These are phyloP conservation scores for Trinorchestia longiramus DNA, from an alignment of 1,140 invertebrate species.

Conservation along the genomic window DNA sequence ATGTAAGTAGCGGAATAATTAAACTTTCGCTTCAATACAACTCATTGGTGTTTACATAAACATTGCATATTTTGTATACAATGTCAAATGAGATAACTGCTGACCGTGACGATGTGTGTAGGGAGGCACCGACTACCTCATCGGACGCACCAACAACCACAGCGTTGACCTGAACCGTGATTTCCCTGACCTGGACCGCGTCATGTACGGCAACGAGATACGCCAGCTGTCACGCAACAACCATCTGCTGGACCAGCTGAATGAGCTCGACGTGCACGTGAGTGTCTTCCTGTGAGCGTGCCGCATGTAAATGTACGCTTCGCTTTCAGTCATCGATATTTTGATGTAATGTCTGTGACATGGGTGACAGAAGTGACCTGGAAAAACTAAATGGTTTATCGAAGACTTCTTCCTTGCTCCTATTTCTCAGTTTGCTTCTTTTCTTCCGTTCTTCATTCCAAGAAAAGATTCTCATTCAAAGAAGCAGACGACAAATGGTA, in stretches of 20 bases:
- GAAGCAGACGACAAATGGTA: too few species aligned
- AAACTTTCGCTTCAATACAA: neutral
- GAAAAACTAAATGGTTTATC: too few species aligned
- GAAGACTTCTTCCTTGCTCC: too few species aligned
- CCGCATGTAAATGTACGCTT: neutral
- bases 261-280: constrained; percentile 77
- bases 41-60: neutral
- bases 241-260: constrained; percentile 78
- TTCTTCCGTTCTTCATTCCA: too few species aligned
- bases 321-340: neutral
- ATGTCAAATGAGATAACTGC: neutral
- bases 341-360: neutral
- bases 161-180: constrained; percentile 88
- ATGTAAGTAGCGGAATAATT: neutral
- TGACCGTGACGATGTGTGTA: constrained; percentile 66
- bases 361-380: too few species aligned
- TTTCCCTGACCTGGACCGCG: constrained; percentile 86
- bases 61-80: neutral
- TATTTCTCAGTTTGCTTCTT: too few species aligned
- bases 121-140: constrained; percentile 80
- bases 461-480: too few species aligned
- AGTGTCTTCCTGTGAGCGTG: constrained; percentile 64
- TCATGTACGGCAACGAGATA: constrained; percentile 79
- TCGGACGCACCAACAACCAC: constrained; percentile 86
- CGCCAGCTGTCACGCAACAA: constrained; percentile 77